phyloP scores from a whole-genome alignment of 2,113 vertebrate genomes.

The Oostethus manadensis region DNA sequence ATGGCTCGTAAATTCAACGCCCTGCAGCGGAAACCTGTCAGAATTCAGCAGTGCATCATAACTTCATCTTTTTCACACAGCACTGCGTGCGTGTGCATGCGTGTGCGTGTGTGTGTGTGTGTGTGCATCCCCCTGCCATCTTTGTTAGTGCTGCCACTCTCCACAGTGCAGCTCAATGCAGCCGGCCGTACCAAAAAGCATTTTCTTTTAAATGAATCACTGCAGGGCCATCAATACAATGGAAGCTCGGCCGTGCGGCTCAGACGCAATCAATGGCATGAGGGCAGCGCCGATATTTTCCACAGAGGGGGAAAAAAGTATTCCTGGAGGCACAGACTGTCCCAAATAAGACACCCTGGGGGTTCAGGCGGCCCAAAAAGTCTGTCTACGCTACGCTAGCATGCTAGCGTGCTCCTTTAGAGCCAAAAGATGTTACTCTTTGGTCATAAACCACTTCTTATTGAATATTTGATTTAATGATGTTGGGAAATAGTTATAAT shows the following conservation, averaged over 20 bases:
- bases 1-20: conserved; percentile 82
- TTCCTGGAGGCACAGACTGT: conserved; percentile 58
- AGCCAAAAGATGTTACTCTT: background rate
- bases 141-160: conserved; percentile 39
- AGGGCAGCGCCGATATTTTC: conserved; percentile 70
- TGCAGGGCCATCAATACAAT: conserved; percentile 63
- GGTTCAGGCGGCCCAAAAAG: conserved; percentile 63
- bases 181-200: conserved; percentile 77
- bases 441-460: background rate
- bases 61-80: conserved; percentile 76
- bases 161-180: conserved; percentile 60
- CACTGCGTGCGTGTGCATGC: conserved; percentile 15
- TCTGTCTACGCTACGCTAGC: conserved; percentile 44
- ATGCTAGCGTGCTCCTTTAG: conserved; percentile 16
- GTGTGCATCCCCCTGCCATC: conserved; percentile 8
- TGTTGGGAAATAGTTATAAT: no score
- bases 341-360: conserved; percentile 57
- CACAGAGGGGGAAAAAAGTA: conserved; percentile 70
- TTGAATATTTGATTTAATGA: no score
- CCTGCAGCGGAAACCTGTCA: conserved; percentile 78
- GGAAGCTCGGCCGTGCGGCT: conserved; percentile 67
- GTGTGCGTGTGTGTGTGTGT: conserved; percentile 5
- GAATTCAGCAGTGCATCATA: conserved; percentile 76
- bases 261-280: conserved; percentile 77
- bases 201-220: conserved; percentile 88